Evolutionary conservation across 2,797 vertebrate species (phyloP).

Genomic region (Hydrocynus forskahlii): DNA sequence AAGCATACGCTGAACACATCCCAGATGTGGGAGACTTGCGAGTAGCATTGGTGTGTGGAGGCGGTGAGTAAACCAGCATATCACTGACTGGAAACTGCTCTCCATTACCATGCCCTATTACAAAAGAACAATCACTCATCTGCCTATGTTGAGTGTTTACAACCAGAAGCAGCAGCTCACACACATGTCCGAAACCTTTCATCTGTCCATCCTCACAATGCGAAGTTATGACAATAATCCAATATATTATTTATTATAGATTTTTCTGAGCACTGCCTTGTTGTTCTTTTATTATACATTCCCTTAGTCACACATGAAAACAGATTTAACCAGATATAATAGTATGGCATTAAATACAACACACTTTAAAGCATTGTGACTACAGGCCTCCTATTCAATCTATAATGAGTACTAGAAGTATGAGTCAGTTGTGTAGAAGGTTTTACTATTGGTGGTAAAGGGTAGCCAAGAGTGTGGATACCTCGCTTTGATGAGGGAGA

Average conservation of each 20-base stretch:
- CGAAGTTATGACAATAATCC: constrained; percentile 42
- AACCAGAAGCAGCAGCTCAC: constrained; percentile 16
- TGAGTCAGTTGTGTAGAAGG: constrained; percentile 41
- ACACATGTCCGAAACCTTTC: constrained; percentile 40
- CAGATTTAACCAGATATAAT: constrained; percentile 41
- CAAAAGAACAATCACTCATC: constrained; percentile 47
- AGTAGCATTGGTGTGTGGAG: constrained; percentile 33
- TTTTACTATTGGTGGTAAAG: constrained; percentile 36
- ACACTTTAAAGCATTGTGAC: constrained; percentile 44
- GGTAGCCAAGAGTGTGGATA: constrained; percentile 45
- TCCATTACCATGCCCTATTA: constrained; percentile 40
- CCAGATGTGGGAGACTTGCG: constrained; percentile 30
- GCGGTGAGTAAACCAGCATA: constrained; percentile 37
- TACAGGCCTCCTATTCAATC: constrained; percentile 36
- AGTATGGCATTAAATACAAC: constrained; percentile 40
- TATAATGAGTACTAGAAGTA: constrained; percentile 34
- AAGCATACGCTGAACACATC: constrained; percentile 41
- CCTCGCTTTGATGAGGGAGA: constrained; percentile 56
- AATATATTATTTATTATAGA: constrained; percentile 19
- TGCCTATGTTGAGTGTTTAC: constrained; percentile 39
- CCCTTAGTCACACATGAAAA: constrained; percentile 17
- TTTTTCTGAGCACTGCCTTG: constrained; percentile 31
- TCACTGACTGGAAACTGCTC: constrained; percentile 39
- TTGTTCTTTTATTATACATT: constrained; percentile 43
- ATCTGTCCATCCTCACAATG: constrained; percentile 19